Percentiles rank a stretch among this genome's conserved stretches.
These are phyloP conservation scores for Athalia rosae DNA, from an alignment of 2,888 invertebrate species.

Conservation along the genomic window DNA sequence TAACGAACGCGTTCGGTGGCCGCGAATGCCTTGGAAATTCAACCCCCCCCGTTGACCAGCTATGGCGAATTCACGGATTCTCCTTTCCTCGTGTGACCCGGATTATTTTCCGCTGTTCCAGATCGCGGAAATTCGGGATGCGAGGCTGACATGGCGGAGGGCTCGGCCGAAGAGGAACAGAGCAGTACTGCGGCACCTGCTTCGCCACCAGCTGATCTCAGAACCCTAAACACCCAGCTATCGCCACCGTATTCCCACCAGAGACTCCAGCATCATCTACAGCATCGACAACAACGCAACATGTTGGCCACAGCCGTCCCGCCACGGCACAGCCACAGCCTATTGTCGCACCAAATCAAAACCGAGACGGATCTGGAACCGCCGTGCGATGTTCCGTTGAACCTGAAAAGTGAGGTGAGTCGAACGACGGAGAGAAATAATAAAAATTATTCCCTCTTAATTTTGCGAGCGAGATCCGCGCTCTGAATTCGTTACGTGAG, in stretches of 20 bases:
- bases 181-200: conserved; percentile 77
- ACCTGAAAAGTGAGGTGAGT: conserved; percentile 73
- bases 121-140: conserved; percentile 84
- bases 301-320: conserved; percentile 72
- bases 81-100: not conserved
- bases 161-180: conserved; percentile 79
- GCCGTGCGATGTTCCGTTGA: conserved; percentile 71
- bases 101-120: conserved; percentile 73
- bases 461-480: not conserved
- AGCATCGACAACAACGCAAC: conserved; percentile 65
- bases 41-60: not conserved
- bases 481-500: too few relatives aligned
- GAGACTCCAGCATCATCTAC: conserved; percentile 65
- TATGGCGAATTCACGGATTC: not conserved
- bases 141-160: conserved; percentile 90
- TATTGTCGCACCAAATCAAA: conserved; percentile 71
- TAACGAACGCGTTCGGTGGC: too few relatives aligned
- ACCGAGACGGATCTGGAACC: conserved; percentile 68
- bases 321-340: conserved; percentile 70
- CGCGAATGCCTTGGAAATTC: not conserved
- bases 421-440: too few relatives aligned
- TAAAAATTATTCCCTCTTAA: not conserved
- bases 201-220: conserved; percentile 75
- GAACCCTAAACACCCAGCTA: conserved; percentile 72
- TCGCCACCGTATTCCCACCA: conserved; percentile 63